Conservation (phyloP, 2,113 vertebrate species). For the Verasper variegatus region DNA sequence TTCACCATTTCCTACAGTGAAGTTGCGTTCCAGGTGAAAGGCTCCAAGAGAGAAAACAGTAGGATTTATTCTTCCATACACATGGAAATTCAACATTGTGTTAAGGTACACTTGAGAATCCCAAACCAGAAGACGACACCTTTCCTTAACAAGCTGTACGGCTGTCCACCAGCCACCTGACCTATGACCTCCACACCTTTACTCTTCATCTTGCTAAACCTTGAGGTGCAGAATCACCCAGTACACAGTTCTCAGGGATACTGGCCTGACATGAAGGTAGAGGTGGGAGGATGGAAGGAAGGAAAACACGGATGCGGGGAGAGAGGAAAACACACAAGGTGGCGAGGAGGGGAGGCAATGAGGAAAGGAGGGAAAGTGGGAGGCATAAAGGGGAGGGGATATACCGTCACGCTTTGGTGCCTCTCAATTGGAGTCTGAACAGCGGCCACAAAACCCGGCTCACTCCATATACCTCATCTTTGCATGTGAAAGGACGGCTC, state of each 20-base stretch:
- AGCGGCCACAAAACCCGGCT: conserved; percentile 73
- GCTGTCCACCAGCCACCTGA: too few relatives aligned
- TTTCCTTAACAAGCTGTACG: too few relatives aligned
- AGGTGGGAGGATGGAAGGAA: conserved; percentile 13
- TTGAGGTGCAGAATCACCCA: background rate
- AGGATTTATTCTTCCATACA: too few relatives aligned
- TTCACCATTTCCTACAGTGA: too few relatives aligned
- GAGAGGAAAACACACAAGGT: conserved; percentile 5
- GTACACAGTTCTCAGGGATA: background rate
- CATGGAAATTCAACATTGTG: too few relatives aligned
- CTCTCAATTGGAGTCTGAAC: conserved; percentile 77
- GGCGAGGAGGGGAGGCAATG: conserved; percentile 3
- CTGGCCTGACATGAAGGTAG: background rate
- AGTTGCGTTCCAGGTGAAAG: too few relatives aligned
- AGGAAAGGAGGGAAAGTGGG: conserved; percentile 42
- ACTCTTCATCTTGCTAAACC: background rate
- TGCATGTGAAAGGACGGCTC: conserved; percentile 79
- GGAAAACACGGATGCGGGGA: background rate
- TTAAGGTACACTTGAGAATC: too few relatives aligned
- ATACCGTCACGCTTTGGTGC: conserved; percentile 76
- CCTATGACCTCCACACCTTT: too few relatives aligned
- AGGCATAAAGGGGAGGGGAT: conserved; percentile 55
- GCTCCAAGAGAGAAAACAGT: too few relatives aligned
- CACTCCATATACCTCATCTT: conserved; percentile 78
- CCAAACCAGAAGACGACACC: too few relatives aligned